Percentiles rank a stretch among this genome's conserved stretches.
phyloP scores from a whole-genome alignment of 2,113 vertebrate genomes.

The Indri indri region DNA sequence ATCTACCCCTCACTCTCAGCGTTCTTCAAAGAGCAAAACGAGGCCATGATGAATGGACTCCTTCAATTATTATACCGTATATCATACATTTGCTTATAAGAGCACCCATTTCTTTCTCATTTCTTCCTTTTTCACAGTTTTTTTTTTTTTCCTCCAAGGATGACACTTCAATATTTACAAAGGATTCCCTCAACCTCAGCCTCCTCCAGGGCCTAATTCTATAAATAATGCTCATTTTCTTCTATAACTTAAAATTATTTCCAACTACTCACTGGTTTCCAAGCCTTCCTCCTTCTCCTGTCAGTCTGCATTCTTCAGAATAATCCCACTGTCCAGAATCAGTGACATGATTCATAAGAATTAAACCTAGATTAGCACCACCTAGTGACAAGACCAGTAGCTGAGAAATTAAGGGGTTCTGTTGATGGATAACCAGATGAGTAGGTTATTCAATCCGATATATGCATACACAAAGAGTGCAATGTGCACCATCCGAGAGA shows the following conservation, averaged over 20 bases:
- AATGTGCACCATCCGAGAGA: too few species aligned
- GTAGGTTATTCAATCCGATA: neutral
- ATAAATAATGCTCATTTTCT: neutral
- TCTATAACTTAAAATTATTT: neutral
- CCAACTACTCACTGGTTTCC: neutral
- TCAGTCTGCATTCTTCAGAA: neutral
- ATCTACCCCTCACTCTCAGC: neutral
- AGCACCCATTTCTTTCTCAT: neutral
- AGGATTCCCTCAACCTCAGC: neutral
- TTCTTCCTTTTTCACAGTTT: neutral
- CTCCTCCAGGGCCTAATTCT: neutral
- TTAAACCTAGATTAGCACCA: neutral
- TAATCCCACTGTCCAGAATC: conserved; percentile 45
- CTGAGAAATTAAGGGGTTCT: neutral
- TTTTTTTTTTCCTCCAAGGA: neutral
- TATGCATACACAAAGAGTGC: too few species aligned
- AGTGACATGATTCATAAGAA: neutral
- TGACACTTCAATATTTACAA: neutral
- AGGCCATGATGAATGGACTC: neutral
- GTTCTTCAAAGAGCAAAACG: neutral
- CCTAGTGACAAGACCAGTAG: conserved; percentile 1
- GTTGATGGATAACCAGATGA: neutral
- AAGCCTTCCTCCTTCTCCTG: neutral
- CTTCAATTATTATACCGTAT: neutral
- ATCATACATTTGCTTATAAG: neutral